Evolutionary conservation across 2,797 vertebrate genomes (phyloP), one percentile per base, ranked within the genome.

Genomic region (Helarctos malayanus): DNA sequence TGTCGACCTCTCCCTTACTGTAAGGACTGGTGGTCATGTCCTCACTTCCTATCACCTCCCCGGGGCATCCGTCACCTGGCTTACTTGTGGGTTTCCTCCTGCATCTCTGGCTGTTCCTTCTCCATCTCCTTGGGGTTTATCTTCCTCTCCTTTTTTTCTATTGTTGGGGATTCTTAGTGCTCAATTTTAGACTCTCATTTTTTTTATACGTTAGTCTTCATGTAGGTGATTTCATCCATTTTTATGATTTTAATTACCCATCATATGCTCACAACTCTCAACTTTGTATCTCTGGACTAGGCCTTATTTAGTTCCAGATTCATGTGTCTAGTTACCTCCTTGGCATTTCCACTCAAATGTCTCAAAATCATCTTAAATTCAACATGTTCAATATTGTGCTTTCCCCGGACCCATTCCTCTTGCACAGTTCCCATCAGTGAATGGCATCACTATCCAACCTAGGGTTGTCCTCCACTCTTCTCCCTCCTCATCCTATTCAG

Each of bases 211-310:
- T 81, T 68, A 81, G 32, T 29, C 21, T 92, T n/a, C 21, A 29
- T 14, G 27, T 89, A 38, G 32, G 18, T 52, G 57, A 41, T 52
- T 56, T 79, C 59, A 25, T 41, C 29, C 15, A 32, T 45, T 89
- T 81, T 41, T 63, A 52, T 35, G 11, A 49, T 75, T 92, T 94
- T 54, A 71, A 45, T 71, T 45, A 89, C 38, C 59, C 57, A 14
- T 10, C 29, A 21, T 29, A 32, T 32, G 59, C 47, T 52, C 32
- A 16, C 14, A 21, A 14, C 3, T 38, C 59, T 27, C 9, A 21
- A 29, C 38, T 57, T n/a, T 45, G 0, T 65, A 0, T 57, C 21
- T 93, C 65, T 47, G 38, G 23, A 56, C 3, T 3, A 47, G 19
- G 49, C 32, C 35, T 59, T 90, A 47, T 13, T 80, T 83, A 69